A percentile compares a stretch with the other conserved stretches of the same genome.
Evolutionary conservation across 1,140 invertebrate genomes (phyloP).

Genomic region (Brachionus paranguensis): DNA sequence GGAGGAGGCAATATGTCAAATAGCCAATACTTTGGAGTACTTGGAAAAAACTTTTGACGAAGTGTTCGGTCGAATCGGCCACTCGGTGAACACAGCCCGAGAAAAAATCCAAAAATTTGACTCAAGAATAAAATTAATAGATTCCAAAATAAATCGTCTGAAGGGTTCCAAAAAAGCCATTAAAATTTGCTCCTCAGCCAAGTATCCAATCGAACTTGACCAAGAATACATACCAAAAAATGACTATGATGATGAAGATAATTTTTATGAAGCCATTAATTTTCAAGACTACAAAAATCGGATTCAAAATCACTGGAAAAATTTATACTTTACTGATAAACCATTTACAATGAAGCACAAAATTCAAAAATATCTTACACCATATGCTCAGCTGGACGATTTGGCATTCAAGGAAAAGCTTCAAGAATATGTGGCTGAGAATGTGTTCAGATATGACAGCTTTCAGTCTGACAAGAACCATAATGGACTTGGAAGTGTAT

Average conservation of each 20-base stretch:
- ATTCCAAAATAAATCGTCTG: slow-evolving; percentile 3
- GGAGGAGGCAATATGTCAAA: slow-evolving; percentile 35
- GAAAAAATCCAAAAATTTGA: slow-evolving; percentile 30
- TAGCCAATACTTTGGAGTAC: slow-evolving; percentile 8
- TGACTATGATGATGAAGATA: not conserved
- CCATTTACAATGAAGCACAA: not conserved
- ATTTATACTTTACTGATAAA: slow-evolving; percentile 5
- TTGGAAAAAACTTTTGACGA: slow-evolving; percentile 27
- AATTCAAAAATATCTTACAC: slow-evolving; percentile 33
- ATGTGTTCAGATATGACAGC: not conserved
- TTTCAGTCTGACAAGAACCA: not conserved
- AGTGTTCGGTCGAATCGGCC: not conserved
- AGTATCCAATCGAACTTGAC: not conserved
- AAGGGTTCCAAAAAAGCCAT: slow-evolving; percentile 37
- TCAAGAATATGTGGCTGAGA: not conserved
- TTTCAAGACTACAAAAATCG: not conserved
- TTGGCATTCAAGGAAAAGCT: slow-evolving; percentile 34
- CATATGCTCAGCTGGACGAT: slow-evolving; percentile 24
- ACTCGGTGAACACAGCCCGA: not conserved
- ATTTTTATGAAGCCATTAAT: slow-evolving; percentile 1
- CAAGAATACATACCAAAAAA: not conserved
- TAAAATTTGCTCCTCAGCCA: slow-evolving; percentile 21
- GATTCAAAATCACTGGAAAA: slow-evolving; percentile 22
- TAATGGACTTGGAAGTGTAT: not conserved
- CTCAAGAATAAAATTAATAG: not conserved